These are phyloP conservation scores for Prunella fulvescens DNA, from an alignment of 2,113 vertebrate genomes.

Conservation along the genomic window DNA sequence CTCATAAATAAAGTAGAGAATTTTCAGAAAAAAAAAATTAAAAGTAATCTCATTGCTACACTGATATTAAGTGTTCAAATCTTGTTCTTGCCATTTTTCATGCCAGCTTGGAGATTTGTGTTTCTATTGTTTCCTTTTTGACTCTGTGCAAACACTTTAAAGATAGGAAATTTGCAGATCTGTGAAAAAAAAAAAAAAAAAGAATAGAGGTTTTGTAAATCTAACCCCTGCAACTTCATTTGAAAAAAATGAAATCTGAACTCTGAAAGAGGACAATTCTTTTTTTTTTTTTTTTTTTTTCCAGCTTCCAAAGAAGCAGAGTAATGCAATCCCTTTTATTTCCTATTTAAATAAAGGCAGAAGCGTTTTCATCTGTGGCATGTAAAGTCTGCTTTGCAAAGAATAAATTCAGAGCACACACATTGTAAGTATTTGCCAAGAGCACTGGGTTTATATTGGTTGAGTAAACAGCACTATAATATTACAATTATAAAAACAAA, in stretches of 20 bases:
- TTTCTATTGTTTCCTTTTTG: conserved; percentile 57
- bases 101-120: conserved; percentile 31
- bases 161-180: conserved; percentile 59
- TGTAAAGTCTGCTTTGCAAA: conserved; percentile 60
- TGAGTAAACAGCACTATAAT: conserved; percentile 59
- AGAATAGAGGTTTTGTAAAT: conserved; percentile 65
- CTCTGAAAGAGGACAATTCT: conserved; percentile 61
- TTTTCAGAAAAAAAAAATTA: conserved; percentile 27
- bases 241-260: conserved; percentile 71
- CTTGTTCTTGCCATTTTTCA: conserved; percentile 29
- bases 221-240: conserved; percentile 54
- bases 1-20: conserved; percentile 5
- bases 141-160: conserved; percentile 21
- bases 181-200: conserved; percentile 15
- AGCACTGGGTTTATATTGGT: conserved; percentile 35
- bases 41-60: conserved; percentile 35
- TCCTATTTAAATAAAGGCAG: conserved; percentile 69
- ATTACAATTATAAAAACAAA: conserved; percentile 59
- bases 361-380: conserved; percentile 72
- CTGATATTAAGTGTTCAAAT: conserved; percentile 23
- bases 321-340: conserved; percentile 73
- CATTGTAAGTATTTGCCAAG: conserved; percentile 35
- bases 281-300: conserved; percentile 36
- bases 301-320: conserved; percentile 61
- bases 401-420: conserved; percentile 47